phyloP scores from a whole-genome alignment of 1,140 invertebrate genomes.

The Nasonia vitripennis region DNA sequence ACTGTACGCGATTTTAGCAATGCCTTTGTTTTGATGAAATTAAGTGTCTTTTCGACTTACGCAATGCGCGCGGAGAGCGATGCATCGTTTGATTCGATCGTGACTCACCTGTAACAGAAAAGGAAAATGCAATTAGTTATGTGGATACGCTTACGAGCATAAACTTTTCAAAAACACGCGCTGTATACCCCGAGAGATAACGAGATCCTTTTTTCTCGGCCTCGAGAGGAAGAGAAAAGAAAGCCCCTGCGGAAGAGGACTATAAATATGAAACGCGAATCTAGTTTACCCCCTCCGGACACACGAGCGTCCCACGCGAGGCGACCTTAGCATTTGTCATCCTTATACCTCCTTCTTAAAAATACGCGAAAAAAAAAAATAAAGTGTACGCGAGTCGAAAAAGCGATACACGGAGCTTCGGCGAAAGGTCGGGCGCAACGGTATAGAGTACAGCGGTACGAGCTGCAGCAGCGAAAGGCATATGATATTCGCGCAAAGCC shows the following conservation, averaged over 20 bases:
- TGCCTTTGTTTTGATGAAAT: not conserved
- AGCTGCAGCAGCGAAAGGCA: too few species aligned
- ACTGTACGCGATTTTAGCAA: not conserved
- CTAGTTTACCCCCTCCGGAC: not conserved
- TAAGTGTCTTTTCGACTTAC: not conserved
- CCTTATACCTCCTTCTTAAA: too few species aligned
- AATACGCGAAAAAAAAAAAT: too few species aligned
- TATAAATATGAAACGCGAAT: not conserved
- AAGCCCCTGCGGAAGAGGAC: not conserved
- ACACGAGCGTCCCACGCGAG: not conserved
- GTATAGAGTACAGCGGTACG: too few species aligned
- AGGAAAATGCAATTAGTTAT: not conserved
- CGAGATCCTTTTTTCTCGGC: not conserved
- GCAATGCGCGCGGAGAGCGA: not conserved
- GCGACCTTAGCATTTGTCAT: not conserved
- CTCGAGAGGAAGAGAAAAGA: not conserved
- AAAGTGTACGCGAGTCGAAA: too few species aligned
- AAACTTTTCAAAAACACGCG: not conserved
- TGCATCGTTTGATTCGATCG: not conserved
- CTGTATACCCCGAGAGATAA: not conserved
- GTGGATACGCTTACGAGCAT: not conserved
- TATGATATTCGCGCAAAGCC: too few species aligned
- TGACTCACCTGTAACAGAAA: slow-evolving; percentile 38
- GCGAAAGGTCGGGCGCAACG: too few species aligned
- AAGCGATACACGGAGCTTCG: too few species aligned